Evolutionary conservation across 2,888 invertebrate species (phyloP), one percentile per base, ranked within the genome.

Genomic region (Limnephilus auricula): DNA sequence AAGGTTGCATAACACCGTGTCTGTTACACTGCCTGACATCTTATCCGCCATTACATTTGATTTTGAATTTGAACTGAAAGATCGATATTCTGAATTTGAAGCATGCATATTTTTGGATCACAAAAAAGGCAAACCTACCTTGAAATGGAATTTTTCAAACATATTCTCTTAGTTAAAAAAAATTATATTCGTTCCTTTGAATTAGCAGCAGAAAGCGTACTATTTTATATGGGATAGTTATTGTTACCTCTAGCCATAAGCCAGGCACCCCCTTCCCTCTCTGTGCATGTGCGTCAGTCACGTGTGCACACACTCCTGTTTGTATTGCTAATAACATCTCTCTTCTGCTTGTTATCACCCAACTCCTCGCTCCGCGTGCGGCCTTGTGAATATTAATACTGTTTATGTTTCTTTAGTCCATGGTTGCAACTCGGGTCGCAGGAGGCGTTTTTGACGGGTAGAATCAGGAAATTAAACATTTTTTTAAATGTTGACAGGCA

Each of bases 361-460:
- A 13, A 30, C 30, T 30, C 84, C 65, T 32, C 18, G 25, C 37
- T 3, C 37, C 31, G 32, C 30, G 86, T 34, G 32, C 86, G 86
- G 50, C 86, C 30, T 65, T 86, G 86, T 65, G 65, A 32, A 86
- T 65, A 65, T 86, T 31, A 86, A 65, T 65, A 86, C 15, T 86
- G 65, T 86, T 86, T 86, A 32, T 86, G 50, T 86, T 86, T n/a
- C 40, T 40, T 30, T 32, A 80, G 32, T 80, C 80, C 13, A 31
- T 65, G 25, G 65, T 9, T n/a, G 1, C 25, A 65, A 25, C 0
- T 45, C 6, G 65, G 65, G 65, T 25, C 9, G 25, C 65, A 65
- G 1, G 6, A 65, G 25, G 50, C 18, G 18, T 3, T 50, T 50
- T 5, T 50, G 50, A 18, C 4, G 50, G 18, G 6, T 18, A 18